phyloP scores from a whole-genome alignment of 2,888 invertebrate genomes.

The Caenorhabditis macrosperma region DNA sequence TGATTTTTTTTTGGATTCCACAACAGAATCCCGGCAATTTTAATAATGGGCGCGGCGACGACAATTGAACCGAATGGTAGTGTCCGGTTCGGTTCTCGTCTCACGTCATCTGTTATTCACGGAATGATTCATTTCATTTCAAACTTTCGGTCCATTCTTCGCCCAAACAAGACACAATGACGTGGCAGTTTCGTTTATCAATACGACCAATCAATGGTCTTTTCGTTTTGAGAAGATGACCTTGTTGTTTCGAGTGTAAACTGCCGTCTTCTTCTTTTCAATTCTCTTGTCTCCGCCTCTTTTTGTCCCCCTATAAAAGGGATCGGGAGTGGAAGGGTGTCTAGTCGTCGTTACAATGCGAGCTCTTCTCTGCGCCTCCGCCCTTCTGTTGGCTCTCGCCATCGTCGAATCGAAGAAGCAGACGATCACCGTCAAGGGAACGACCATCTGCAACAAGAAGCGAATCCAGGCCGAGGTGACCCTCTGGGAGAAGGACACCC shows the following conservation, averaged over 20 bases:
- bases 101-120: constrained; percentile 23
- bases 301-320: too few species aligned
- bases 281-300: constrained; percentile 26
- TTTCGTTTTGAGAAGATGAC: constrained; percentile 25
- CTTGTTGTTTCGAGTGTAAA: constrained; percentile 55
- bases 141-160: neutral
- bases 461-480: constrained; percentile 50
- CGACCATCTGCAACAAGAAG: constrained; percentile 60
- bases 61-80: neutral
- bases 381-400: constrained; percentile 30
- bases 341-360: constrained; percentile 28
- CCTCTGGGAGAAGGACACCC: constrained; percentile 56
- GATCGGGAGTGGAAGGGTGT: too few species aligned
- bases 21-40: constrained; percentile 15
- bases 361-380: constrained; percentile 38
- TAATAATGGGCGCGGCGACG: constrained; percentile 15
- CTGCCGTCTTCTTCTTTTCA: constrained; percentile 11
- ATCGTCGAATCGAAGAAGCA: constrained; percentile 56
- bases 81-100: constrained; percentile 5
- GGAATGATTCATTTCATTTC: constrained; percentile 21
- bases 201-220: constrained; percentile 23
- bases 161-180: constrained; percentile 14
- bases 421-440: constrained; percentile 57
- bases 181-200: constrained; percentile 34
- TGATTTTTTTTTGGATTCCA: constrained; percentile 1